phyloP scores from a whole-genome alignment of 1,140 invertebrate species.

The Anagrus nilaparvatae region DNA sequence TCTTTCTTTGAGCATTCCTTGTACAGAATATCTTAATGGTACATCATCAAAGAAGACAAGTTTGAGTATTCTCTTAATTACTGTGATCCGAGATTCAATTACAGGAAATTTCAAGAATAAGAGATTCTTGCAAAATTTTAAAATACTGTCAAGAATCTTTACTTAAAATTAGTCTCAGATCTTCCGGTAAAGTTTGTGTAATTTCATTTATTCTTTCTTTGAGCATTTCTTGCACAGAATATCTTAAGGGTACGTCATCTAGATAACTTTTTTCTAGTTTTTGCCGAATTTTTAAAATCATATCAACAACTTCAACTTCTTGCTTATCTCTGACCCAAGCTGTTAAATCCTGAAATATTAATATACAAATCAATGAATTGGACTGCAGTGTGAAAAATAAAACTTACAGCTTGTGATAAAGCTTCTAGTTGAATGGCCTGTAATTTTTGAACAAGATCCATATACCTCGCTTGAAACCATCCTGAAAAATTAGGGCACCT shows the following conservation, averaged over 20 bases:
- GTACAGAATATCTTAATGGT: slow-evolving; percentile 57
- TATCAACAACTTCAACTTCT: slow-evolving; percentile 94
- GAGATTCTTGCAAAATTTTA: too few relatives aligned
- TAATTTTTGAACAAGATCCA: slow-evolving; percentile 78
- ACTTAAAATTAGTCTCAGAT: slow-evolving; percentile 74
- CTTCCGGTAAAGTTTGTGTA: slow-evolving; percentile 75
- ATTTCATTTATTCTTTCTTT: slow-evolving; percentile 71
- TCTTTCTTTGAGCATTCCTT: slow-evolving; percentile 64
- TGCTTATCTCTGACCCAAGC: slow-evolving; percentile 83
- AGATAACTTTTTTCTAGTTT: slow-evolving; percentile 68
- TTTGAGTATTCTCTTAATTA: too few relatives aligned
- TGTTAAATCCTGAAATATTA: slow-evolving; percentile 60
- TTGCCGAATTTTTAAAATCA: slow-evolving; percentile 78
- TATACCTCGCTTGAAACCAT: slow-evolving; percentile 84
- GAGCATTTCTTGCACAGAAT: slow-evolving; percentile 61
- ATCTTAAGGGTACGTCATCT: slow-evolving; percentile 56
- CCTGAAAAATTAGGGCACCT: slow-evolving; percentile 86
- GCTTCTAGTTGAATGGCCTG: slow-evolving; percentile 86
- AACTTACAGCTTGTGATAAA: slow-evolving; percentile 69
- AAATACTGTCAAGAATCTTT: slow-evolving; percentile 39
- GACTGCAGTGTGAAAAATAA: slow-evolving; percentile 10
- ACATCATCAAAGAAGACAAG: too few relatives aligned
- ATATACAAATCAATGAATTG: slow-evolving; percentile 3
- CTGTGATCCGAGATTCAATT: too few relatives aligned
- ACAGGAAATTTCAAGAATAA: too few relatives aligned